Evolutionary conservation across 2,797 vertebrate genomes (phyloP).

Genomic region (Champsocephalus gunnari): DNA sequence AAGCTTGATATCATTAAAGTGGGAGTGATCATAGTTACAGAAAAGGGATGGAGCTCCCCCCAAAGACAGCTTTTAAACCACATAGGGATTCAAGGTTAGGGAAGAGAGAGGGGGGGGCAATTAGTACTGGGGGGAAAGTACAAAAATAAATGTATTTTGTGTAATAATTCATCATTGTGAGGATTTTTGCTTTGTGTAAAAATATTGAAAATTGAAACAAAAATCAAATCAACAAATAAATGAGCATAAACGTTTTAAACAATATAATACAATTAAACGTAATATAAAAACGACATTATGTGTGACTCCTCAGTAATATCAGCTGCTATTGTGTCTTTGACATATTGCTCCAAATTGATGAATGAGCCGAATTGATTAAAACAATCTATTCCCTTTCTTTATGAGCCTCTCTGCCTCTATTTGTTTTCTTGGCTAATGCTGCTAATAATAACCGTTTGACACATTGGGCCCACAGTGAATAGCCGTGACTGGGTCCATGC

Average conservation of each 20-base stretch:
- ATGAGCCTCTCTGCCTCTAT: slow-evolving; percentile 72
- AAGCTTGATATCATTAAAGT: slow-evolving; percentile 77
- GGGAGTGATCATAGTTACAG: slow-evolving; percentile 73
- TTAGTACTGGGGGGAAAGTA: not conserved
- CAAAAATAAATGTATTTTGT: not conserved
- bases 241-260: not conserved
- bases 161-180: not conserved
- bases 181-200: too few species aligned
- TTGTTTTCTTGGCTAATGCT: slow-evolving; percentile 77
- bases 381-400: slow-evolving; percentile 74
- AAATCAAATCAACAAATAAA: not conserved
- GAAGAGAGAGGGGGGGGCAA: not conserved
- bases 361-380: slow-evolving; percentile 78
- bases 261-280: not conserved
- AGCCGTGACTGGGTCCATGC: slow-evolving; percentile 75
- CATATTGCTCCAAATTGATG: slow-evolving; percentile 71
- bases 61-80: slow-evolving; percentile 29
- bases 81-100: slow-evolving; percentile 35
- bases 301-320: slow-evolving; percentile 35
- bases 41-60: slow-evolving; percentile 57
- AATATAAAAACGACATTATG: slow-evolving; percentile 4
- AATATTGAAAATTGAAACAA: not conserved
- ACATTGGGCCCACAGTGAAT: slow-evolving; percentile 77
- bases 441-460: slow-evolving; percentile 84
- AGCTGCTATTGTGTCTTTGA: slow-evolving; percentile 51